These are phyloP conservation scores for Solenopsis invicta DNA, from an alignment of 1,140 invertebrate species.

Conservation along the genomic window DNA sequence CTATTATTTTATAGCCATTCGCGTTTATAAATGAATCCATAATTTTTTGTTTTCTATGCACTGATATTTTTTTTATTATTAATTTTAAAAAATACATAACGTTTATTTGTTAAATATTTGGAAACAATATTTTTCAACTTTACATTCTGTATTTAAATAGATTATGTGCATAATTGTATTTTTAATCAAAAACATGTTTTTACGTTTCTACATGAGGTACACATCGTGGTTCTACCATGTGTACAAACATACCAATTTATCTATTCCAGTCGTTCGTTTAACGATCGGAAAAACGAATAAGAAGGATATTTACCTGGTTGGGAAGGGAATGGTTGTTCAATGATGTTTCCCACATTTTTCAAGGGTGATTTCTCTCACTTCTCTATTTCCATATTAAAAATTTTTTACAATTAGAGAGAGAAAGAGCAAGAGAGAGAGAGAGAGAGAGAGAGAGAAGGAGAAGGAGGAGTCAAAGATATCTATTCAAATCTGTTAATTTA, in stretches of 20 bases:
- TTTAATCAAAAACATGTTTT: constrained; percentile 14
- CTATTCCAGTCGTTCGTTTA: constrained; percentile 21
- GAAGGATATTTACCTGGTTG: background rate
- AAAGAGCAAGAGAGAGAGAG: too few relatives aligned
- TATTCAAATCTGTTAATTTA: constrained; percentile 44
- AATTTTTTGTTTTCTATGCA: background rate
- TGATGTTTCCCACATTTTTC: background rate
- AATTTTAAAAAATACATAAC: background rate
- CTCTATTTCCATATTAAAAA: background rate
- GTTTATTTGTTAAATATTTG: background rate
- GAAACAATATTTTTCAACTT: constrained; percentile 1
- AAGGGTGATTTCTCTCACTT: background rate
- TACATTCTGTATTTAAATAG: background rate
- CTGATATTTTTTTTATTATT: background rate
- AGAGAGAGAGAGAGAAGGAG: background rate
- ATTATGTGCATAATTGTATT: background rate
- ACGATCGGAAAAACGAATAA: constrained; percentile 36
- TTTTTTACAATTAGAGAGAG: background rate
- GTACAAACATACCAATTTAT: constrained; percentile 21
- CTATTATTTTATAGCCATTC: constrained; percentile 7
- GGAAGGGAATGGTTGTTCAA: background rate
- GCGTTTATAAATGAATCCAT: background rate
- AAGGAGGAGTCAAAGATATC: constrained; percentile 9
- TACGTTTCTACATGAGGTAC: background rate
- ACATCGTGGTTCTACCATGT: background rate